A percentile compares a stretch with the other conserved stretches of the same genome.
These are phyloP conservation scores for Dicentrarchus labrax DNA, from an alignment of 2,113 vertebrate species.

Conservation along the genomic window DNA sequence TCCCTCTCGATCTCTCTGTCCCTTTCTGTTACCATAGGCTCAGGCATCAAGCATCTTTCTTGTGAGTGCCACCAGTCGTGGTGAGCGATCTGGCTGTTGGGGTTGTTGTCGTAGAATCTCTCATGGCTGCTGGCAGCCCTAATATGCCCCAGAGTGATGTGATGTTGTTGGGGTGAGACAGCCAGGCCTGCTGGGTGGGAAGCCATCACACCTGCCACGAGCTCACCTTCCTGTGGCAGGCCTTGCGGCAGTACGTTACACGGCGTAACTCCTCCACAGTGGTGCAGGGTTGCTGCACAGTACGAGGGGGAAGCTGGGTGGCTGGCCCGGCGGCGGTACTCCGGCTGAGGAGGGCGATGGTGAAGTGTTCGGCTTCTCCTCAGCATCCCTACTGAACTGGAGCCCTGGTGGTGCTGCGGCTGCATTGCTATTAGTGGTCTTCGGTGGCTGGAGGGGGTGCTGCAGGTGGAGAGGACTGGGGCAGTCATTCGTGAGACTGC, in stretches of 20 bases:
- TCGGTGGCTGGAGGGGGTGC: constrained; percentile 83
- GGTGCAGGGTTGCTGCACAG: constrained; percentile 78
- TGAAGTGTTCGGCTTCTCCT: constrained; percentile 85
- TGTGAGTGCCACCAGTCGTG: constrained; percentile 73
- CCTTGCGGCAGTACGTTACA: constrained; percentile 56
- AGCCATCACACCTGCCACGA: constrained; percentile 43
- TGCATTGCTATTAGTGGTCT: constrained; percentile 66
- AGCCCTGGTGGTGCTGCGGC: constrained; percentile 65
- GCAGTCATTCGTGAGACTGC: constrained; percentile 61
- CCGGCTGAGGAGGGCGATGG: constrained; percentile 76
- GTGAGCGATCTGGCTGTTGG: constrained; percentile 52
- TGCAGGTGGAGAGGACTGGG: constrained; percentile 81
- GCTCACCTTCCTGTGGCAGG: constrained; percentile 67
- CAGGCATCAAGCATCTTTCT: constrained; percentile 68
- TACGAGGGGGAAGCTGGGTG: constrained; percentile 84
- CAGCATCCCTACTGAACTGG: constrained; percentile 75
- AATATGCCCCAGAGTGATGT: constrained; percentile 61
- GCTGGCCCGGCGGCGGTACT: constrained; percentile 83
- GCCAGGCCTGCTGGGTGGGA: constrained; percentile 54
- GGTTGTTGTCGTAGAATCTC: constrained; percentile 62
- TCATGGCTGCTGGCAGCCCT: constrained; percentile 59
- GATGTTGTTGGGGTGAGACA: constrained; percentile 69
- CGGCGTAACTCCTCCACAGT: constrained; percentile 62
- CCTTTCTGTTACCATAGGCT: constrained; percentile 61
- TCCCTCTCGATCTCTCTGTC: constrained; percentile 69